A percentile compares a stretch with the other conserved stretches of the same genome.
These are phyloP conservation scores for Microctenopoma stevenorrisi DNA, from an alignment of 2,797 vertebrate genomes.

Conservation along the genomic window DNA sequence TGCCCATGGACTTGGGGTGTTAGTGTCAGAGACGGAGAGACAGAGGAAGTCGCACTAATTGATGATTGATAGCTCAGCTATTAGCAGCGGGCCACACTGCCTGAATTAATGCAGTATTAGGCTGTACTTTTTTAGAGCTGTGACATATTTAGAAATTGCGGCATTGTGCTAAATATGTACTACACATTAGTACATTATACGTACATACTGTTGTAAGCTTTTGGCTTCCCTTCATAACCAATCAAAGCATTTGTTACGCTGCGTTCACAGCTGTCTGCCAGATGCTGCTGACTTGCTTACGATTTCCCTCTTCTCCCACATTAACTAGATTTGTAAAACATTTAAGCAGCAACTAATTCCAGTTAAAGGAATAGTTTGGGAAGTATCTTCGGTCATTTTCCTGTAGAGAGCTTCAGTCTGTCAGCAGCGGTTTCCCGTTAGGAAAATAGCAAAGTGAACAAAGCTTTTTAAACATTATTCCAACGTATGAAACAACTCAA, in stretches of 20 bases:
- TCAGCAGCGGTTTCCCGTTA: too few relatives aligned
- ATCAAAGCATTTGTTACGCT: not conserved
- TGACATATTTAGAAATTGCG: conserved; percentile 40
- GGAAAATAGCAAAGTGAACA: too few relatives aligned
- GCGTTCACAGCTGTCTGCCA: not conserved
- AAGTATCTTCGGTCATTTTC: not conserved
- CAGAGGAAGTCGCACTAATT: conserved; percentile 70
- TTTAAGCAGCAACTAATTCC: not conserved
- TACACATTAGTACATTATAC: not conserved
- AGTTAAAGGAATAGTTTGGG: not conserved
- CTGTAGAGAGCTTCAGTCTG: not conserved
- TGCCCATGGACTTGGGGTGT: conserved; percentile 67
- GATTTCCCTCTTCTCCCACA: not conserved
- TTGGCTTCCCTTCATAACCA: not conserved
- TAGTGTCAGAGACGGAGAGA: conserved; percentile 62
- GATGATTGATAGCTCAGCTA: conserved; percentile 73
- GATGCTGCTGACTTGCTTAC: not conserved
- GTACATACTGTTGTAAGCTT: not conserved
- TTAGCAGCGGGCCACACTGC: conserved; percentile 47
- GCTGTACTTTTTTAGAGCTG: conserved; percentile 39
- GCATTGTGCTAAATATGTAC: conserved; percentile 29
- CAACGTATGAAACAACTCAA: too few relatives aligned
- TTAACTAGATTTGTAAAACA: not conserved
- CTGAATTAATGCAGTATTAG: conserved; percentile 58
- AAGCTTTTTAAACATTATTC: too few relatives aligned